Percentiles rank a stretch among this genome's conserved stretches.
phyloP scores from a whole-genome alignment of 1,140 invertebrate genomes.

The Tetramorium parvispinum region DNA sequence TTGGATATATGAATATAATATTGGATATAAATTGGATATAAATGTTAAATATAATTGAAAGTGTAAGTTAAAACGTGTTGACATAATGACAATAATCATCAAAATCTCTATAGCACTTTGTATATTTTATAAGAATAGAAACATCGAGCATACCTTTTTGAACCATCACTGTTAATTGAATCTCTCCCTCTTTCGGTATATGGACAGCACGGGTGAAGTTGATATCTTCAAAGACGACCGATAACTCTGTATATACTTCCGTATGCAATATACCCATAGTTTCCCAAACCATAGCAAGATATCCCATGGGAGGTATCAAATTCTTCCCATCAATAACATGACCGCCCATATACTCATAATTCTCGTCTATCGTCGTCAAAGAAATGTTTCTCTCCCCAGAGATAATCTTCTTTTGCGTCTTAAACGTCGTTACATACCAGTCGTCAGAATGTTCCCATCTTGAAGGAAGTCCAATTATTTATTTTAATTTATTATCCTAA shows the following conservation, averaged over 20 bases:
- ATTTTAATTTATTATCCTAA: neutral
- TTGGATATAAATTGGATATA: neutral
- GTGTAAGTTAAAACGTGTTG: neutral
- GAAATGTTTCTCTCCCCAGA: slow-evolving; percentile 88
- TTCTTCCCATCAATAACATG: slow-evolving; percentile 96
- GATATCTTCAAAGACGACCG: slow-evolving; percentile 95
- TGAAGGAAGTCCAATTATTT: slow-evolving; percentile 84
- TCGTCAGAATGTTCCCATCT: slow-evolving; percentile 96
- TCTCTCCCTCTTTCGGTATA: slow-evolving; percentile 89
- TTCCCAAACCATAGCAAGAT: slow-evolving; percentile 94
- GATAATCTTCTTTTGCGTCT: slow-evolving; percentile 87
- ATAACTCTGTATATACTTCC: slow-evolving; percentile 89
- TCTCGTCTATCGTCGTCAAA: slow-evolving; percentile 88
- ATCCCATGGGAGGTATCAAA: slow-evolving; percentile 96
- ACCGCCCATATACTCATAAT: slow-evolving; percentile 92
- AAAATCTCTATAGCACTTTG: neutral
- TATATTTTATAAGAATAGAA: neutral
- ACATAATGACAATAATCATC: neutral
- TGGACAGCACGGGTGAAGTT: slow-evolving; percentile 94
- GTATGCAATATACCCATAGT: slow-evolving; percentile 92
- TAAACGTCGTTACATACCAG: slow-evolving; percentile 89
- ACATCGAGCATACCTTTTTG: slow-evolving; percentile 87
- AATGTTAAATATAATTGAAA: neutral
- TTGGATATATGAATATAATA: neutral
- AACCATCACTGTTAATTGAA: slow-evolving; percentile 93